phyloP scores from a whole-genome alignment of 1,140 invertebrate genomes.

The Trichoplusia ni region DNA sequence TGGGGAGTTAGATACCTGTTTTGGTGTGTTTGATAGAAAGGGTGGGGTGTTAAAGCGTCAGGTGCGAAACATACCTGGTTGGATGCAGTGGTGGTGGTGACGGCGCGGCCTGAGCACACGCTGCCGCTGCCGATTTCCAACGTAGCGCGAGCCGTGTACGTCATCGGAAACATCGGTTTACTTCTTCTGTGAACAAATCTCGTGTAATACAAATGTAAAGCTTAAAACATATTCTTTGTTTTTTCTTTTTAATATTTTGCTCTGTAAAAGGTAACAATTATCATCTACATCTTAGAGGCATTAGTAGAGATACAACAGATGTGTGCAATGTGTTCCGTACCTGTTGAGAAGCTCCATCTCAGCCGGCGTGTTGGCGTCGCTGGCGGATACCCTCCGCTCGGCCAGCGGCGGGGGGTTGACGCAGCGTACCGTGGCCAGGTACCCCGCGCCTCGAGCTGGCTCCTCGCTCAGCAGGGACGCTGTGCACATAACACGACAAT shows the following conservation, averaged over 20 bases:
- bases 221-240: too few species aligned
- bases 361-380: slow-evolving; percentile 62
- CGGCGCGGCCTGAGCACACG: slow-evolving; percentile 75
- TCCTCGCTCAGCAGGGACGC: slow-evolving; percentile 71
- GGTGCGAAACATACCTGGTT: slow-evolving; percentile 74
- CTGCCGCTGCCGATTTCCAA: slow-evolving; percentile 79
- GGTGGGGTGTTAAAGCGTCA: slow-evolving; percentile 15
- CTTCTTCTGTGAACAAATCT: slow-evolving; percentile 63
- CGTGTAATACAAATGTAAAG: too few species aligned
- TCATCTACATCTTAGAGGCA: too few species aligned
- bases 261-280: too few species aligned
- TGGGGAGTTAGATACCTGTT: neutral
- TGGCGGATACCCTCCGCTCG: slow-evolving; percentile 71
- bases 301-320: too few species aligned
- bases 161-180: slow-evolving; percentile 74
- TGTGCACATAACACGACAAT: slow-evolving; percentile 23
- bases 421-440: slow-evolving; percentile 78
- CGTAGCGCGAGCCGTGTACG: slow-evolving; percentile 83
- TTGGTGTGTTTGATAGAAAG: neutral
- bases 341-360: slow-evolving; percentile 59
- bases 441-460: slow-evolving; percentile 62
- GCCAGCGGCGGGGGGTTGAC: slow-evolving; percentile 78
- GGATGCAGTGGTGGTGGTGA: slow-evolving; percentile 77
- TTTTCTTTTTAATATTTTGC: too few species aligned
- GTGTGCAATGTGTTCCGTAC: too few species aligned